A percentile compares a stretch with the other conserved stretches of the same genome.
Conservation (phyloP, 2,797 vertebrate species). For the Pyrocephalus nanus region DNA sequence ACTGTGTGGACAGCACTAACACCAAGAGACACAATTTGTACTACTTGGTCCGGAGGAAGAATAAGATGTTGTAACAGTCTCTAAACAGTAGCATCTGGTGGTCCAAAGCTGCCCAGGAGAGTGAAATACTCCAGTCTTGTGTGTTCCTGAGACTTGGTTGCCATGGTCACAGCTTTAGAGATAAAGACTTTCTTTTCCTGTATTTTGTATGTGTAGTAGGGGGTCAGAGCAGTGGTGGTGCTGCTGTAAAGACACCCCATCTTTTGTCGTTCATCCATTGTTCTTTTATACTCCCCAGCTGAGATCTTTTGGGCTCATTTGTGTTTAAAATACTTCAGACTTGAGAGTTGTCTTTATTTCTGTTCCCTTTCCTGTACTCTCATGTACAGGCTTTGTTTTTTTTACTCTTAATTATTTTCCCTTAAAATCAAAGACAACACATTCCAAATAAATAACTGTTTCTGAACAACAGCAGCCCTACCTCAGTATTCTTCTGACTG, state of each 20-base stretch:
- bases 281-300: background rate
- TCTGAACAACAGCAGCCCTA: background rate
- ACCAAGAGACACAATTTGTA: slow-evolving; percentile 46
- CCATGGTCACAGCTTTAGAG: slow-evolving; percentile 62
- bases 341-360: background rate
- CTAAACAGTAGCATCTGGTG: background rate
- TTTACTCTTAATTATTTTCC: background rate
- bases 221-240: background rate
- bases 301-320: background rate
- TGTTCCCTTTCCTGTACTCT: background rate
- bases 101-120: slow-evolving; percentile 46
- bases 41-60: slow-evolving; percentile 26
- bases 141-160: slow-evolving; percentile 54
- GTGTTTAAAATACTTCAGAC: background rate
- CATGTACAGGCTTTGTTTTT: background rate
- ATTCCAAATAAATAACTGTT: background rate
- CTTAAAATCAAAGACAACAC: background rate
- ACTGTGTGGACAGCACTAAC: background rate
- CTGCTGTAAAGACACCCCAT: background rate
- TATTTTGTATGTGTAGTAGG: slow-evolving; percentile 27
- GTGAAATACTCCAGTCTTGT: slow-evolving; percentile 30
- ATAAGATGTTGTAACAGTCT: slow-evolving; percentile 30
- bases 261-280: background rate
- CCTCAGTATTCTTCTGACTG: background rate
- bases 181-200: slow-evolving; percentile 41